Base-by-base conservation (phyloP, 2,113 vertebrate species). In the Melanotaenia duboulayi region DNA sequence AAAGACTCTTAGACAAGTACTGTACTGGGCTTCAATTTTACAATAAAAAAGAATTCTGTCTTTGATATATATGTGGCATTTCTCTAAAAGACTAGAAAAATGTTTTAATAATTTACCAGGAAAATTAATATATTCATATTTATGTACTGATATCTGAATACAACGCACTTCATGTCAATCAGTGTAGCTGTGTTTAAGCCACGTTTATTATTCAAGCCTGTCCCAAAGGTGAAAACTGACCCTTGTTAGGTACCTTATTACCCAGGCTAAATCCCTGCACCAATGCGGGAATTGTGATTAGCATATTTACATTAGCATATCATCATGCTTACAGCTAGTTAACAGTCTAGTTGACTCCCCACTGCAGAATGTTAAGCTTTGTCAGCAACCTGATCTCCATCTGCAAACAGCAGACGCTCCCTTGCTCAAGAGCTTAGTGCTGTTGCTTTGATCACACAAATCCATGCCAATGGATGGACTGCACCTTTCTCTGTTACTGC, bases 361-460 rank as follows among this genome's bases (percentile, higher is more conserved):
- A 35, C 48, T 65, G 80, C 76, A 55, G 85, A 55, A 55, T 78
- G 71, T 87, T 86, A 80, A 75, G 82, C 69, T 77, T 76, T 6
- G 65, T 78, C 82, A 80, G 82, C 89, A 85, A 76, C 71, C 75
- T 66, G 74, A 76, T 85, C 75, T 81, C 62, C 71, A 73, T 69
- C 59, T 78, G 78, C 73, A 81, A 69, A 78, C 71, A 55, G 74
- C 12, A 25, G 71, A 77, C 14, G 20, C 69, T 82, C 71, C 74
- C 78, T 49, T 24, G 73, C 42, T 71, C 72, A 73, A 56, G 52
- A 82, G 64, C 74, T 82, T 71, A 76, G 69, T 17, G 42, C 62
- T 6, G 39, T 54, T 48, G 56, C 85, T 92, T 89, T 88, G 85
- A 91, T 92, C 88, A 84, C 77, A 71, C 83, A 61, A 82, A 81